Base-by-base conservation (phyloP, 2,797 vertebrate genomes). In the Helicolenus hilgendorfi region DNA sequence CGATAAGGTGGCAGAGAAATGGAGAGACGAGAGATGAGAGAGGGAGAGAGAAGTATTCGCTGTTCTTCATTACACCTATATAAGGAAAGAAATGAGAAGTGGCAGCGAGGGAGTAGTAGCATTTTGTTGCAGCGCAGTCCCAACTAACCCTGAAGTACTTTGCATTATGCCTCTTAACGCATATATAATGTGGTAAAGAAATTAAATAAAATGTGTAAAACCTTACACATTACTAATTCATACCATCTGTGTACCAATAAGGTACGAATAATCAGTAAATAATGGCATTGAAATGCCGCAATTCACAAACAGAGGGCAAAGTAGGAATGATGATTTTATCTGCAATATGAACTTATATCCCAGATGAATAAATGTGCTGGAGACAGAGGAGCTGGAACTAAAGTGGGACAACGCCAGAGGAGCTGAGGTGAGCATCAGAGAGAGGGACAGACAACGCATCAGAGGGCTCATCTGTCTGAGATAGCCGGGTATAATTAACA, bases 11-110 rank as follows among this genome's bases (percentile, higher is more conserved):
- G 93, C 87, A 86, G 88, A 86, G 93, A 85, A 87, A 94, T 83
- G 81, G 93, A 94, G 89, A 92, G 88, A 89, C 27, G 14, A 84
- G 87, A 89, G 84, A 92, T 79, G 90, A 87, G 84, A 75, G 89
- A 70, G 70, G 60, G 79, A 11, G 68, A 81, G 84, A 92, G 87
- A 87, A 67, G 83, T 86, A 74, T 93, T 93, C 20, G 64, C 82
- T 94, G 88, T 92, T 94, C 93, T 96, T 95, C 92, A 93, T 96
- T 96, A 96, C 95, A 93, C 83, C 89, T 92, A 93, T 96, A 95
- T 93, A 94, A 83, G 88, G 86, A 91, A 89, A 88, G 81, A 89
- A 91, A 95, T 92, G 82, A 92, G 88, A 95, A 91, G 89, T 92
- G 89, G 92, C 91, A 91, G 89, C 80, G 2, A 81, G 87, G 83